Base-by-base conservation (phyloP, 2,113 vertebrate genomes). In the Laticauda laticaudata region DNA sequence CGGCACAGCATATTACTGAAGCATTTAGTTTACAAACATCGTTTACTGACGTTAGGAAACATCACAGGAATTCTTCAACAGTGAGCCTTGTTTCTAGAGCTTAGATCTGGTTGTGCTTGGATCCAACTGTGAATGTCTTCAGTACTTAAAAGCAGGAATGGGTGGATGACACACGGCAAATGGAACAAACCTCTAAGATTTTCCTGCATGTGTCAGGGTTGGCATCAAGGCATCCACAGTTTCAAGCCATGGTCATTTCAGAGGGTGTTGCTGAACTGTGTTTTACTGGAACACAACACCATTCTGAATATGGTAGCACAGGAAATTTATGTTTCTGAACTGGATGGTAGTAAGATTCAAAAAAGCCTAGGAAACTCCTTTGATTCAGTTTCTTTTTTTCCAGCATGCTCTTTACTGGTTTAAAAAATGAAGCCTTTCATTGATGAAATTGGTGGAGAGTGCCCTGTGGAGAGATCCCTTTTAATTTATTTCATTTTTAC, bases 371-470 rank as follows among this genome's bases (percentile, higher is more conserved):
- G 29, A 26, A 57, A 57, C 11, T 91, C 75, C 34, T n/a, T 86
- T 39, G 15, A 26, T 45, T 10, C 54, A 39, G 43, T n/a, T 43
- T 43, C n/a, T 5, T 4, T 10, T 15, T 1, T 11, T 11, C 39
- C 43, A 43, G 54, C 39, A 64, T 26, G 20, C 39, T 48, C 2
- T 4, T 53, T 4, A 51, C n/a, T 5, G 0, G 8, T 15, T 6
- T 9, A 54, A 55, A 54, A 24, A 88, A 92, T 61, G 56, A 87
- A 87, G n/a, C 29, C 45, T 45, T 81, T 90, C 9, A 53, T 29
- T n/a, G 0, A n/a, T 3, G 10, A 5, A 0, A 0, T 34, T 24
- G n/a, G 21, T 2, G 26, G 0, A 23, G 75, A 81, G 75, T 15
- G 7, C 9, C 26, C 0, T 88, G 6, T 21, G 69, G 34, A 90